Evolutionary conservation across 1,140 invertebrate genomes (phyloP), one percentile per base, ranked within the genome.

Genomic region (Ctenoplectra terminalis): DNA sequence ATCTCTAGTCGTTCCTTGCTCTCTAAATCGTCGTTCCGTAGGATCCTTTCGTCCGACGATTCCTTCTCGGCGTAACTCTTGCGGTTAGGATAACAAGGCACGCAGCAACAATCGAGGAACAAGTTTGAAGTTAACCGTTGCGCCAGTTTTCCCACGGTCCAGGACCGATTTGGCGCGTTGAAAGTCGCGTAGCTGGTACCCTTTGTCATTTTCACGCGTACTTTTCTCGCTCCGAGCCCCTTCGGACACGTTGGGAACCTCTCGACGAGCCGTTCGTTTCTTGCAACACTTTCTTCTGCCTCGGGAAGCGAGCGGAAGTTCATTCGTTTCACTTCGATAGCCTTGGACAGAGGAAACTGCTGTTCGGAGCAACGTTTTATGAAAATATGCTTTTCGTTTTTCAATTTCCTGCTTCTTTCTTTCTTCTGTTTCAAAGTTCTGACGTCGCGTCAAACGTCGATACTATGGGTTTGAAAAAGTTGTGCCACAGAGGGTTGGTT

Each of bases 121-220:
- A 79, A 87, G 46, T 40, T 80, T 7, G 78, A 78, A 69, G 69
- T 67, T 20, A 90, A 29, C 26, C 63, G 77, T 81, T 76, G 83
- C 50, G 60, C 61, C 43, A 86, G 71, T 83, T 87, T 60, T 60
- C 58, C 56, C 31, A 7, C 31, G 1, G 79, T 64, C 52, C 70
- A 71, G 2, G 83, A 82, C 37, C 46, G 63, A 50, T 79, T 66
- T 0, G 67, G 37, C 58, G 66, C 29, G 58, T 87, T 81, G 82
- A 90, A 89, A 70, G 80, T 87, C 15, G 82, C 81, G 15, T 90
- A 90, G 46, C 79, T 67, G 20, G 78, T 48, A 52, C n/a, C 26
- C 17, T 78, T 83, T 6, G 61, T 60, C 85, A 89, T 87, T 17
- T 69, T 74, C 20, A 37, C 37, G 7, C 17, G 17, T 15, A 58